phyloP scores from a whole-genome alignment of 1,140 invertebrate genomes.

The Lucilia sericata region DNA sequence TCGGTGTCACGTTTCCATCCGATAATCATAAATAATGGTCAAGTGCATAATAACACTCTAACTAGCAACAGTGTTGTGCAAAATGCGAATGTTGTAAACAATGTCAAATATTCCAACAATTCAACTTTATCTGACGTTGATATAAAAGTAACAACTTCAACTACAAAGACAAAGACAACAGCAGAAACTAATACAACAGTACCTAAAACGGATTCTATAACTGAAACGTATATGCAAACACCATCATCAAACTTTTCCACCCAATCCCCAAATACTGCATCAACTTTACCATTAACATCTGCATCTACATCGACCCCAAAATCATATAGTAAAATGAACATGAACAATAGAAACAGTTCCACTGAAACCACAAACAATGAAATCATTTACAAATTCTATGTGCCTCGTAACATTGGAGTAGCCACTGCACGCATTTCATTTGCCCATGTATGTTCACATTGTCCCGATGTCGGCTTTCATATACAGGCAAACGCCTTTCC shows the following conservation, averaged over 20 bases:
- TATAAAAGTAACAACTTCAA: background rate
- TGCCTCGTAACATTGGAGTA: constrained; percentile 61
- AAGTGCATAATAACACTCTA: constrained; percentile 57
- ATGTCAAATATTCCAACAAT: background rate
- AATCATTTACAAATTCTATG: constrained; percentile 68
- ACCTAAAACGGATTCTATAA: background rate
- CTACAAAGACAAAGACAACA: background rate
- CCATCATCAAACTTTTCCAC: constrained; percentile 19
- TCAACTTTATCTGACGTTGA: constrained; percentile 6
- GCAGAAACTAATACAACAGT: background rate
- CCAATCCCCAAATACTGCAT: constrained; percentile 45
- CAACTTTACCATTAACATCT: constrained; percentile 17
- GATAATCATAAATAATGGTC: constrained; percentile 59
- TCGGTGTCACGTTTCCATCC: constrained; percentile 59
- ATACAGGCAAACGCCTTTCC: constrained; percentile 62
- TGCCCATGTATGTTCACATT: constrained; percentile 54
- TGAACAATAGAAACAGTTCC: constrained; percentile 38
- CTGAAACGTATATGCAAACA: constrained; percentile 14
- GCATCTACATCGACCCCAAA: background rate
- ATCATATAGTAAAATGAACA: constrained; percentile 33
- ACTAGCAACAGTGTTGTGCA: constrained; percentile 48
- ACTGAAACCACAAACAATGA: constrained; percentile 54
- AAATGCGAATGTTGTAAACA: background rate
- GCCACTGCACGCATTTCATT: constrained; percentile 58
- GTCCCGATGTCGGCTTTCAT: constrained; percentile 58